Evolutionary conservation across 2,888 invertebrate genomes (phyloP), one percentile per base, ranked within the genome.

Genomic region (Homarus gammarus): DNA sequence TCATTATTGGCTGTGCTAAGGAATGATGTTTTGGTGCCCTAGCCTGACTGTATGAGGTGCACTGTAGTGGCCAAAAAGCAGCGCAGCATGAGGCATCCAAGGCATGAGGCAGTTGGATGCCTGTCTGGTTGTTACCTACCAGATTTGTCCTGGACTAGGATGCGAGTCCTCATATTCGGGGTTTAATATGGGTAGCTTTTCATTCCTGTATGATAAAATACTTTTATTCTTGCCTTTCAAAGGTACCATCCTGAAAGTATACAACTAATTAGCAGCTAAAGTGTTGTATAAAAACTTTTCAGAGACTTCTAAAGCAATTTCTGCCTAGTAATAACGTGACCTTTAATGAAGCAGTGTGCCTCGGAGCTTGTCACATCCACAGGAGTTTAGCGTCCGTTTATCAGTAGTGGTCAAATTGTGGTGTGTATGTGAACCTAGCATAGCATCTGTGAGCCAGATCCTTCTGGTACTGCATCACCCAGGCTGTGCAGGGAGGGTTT

Each of bases 191-290:
- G 77, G 85, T 61, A 64, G n/a, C n/a, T 40, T 86, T 84, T 88
- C 84, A 84, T 88, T 88, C 84, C 88, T 78, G 68, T 84, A 75
- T 70, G 72, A 86, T 86, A 79, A 84, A 84, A 68, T 70, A 22
- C 44, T 44, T 44, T 49, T 40, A 38, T 36, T 79, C 36, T 36
- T 56, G 31, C 51, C 79, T 84, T 84, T 51, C 10, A 49, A 73
- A 27, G 27, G 82, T 82, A 82, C 70, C 70, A 70, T 70, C 70
- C 70, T 40, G 44, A 82, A 82, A 27, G 82, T 70, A 49, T 78
- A 64, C 75, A 84, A 22, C 73, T 73, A 56, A 56, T 73, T 73
- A 68, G 68, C 38, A 78, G 78, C 77, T 68, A 77, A 75, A 86
- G 44, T 56, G 68, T 44, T 86, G 78, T 85, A 77, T 77, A 85